These are phyloP conservation scores for Syrrhaptes paradoxus DNA, from an alignment of 2,113 vertebrate species.

Conservation along the genomic window DNA sequence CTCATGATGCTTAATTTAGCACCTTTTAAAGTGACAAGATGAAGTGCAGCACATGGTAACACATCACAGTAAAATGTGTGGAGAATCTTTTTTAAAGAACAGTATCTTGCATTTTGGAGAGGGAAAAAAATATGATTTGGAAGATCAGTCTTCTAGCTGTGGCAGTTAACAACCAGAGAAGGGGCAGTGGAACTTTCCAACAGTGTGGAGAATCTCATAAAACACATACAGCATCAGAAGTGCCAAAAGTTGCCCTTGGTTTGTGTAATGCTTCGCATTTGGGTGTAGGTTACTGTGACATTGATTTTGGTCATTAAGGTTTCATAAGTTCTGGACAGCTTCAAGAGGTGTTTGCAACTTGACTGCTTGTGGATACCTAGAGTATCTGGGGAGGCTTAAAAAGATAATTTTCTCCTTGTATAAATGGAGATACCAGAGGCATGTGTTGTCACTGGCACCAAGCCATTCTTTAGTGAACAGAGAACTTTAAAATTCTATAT, in stretches of 20 bases:
- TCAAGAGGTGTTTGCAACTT: background rate
- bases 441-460: background rate
- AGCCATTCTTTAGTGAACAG: background rate
- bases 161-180: background rate
- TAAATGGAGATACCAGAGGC: background rate
- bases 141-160: background rate
- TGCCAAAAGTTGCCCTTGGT: background rate
- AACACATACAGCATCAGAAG: background rate
- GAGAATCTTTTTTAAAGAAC: background rate
- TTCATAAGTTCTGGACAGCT: background rate
- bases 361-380: background rate
- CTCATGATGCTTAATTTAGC: constrained; percentile 29
- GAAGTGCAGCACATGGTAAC: background rate
- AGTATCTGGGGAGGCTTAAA: background rate
- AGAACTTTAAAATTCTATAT: background rate
- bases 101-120: background rate
- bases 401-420: background rate
- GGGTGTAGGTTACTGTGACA: background rate
- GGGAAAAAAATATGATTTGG: background rate
- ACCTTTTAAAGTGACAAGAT: constrained; percentile 6
- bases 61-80: background rate
- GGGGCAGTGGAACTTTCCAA: background rate
- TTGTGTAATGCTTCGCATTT: background rate
- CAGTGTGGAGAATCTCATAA: background rate
- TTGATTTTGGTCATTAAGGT: background rate